Percentiles rank a stretch among this genome's conserved stretches.
Evolutionary conservation across 2,797 vertebrate genomes (phyloP).

Genomic region (Artibeus jamaicensis): DNA sequence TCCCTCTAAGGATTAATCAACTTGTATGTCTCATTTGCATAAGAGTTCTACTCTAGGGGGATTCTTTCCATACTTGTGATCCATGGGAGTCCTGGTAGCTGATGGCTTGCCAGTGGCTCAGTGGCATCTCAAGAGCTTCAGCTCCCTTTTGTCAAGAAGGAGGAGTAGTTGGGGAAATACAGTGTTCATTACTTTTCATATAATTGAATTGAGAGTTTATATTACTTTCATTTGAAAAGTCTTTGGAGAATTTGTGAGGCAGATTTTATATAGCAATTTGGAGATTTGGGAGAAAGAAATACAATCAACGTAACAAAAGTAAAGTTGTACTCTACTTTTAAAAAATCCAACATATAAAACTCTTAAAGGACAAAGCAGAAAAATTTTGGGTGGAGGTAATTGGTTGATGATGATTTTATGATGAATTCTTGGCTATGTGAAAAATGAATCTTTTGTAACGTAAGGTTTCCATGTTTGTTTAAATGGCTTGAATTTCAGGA

Average conservation of each 20-base stretch:
- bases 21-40: not conserved
- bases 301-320: not conserved
- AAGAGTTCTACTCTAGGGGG: not conserved
- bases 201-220: not conserved
- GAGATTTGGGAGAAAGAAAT: constrained; percentile 4
- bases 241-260: not conserved
- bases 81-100: not conserved
- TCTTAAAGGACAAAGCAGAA: not conserved
- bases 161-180: not conserved
- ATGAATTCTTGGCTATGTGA: not conserved
- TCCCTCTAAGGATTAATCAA: not conserved
- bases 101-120: not conserved
- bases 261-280: not conserved
- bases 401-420: not conserved
- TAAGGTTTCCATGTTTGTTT: not conserved
- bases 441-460: not conserved
- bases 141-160: too few relatives aligned
- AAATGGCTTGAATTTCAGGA: not conserved
- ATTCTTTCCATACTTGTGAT: not conserved
- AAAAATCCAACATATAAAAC: not conserved
- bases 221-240: not conserved
- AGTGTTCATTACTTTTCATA: not conserved
- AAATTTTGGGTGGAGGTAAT: not conserved
- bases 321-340: not conserved
- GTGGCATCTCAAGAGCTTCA: not conserved